phyloP scores from a whole-genome alignment of 2,888 invertebrate species.

The Conus canariensis region DNA sequence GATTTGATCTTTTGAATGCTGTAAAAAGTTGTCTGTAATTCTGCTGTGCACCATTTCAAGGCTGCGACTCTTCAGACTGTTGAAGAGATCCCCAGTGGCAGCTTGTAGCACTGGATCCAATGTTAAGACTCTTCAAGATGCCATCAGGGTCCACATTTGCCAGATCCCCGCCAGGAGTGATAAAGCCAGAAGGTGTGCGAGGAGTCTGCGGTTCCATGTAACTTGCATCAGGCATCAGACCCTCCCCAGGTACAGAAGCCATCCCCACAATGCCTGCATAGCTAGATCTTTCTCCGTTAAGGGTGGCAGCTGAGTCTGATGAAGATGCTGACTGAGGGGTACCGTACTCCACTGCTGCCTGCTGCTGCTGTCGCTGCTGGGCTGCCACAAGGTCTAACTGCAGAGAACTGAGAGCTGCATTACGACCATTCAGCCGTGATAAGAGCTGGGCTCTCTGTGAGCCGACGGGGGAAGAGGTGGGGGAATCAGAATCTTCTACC shows the following conservation, averaged over 20 bases:
- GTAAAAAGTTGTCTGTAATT: not conserved
- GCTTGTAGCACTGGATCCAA: conserved; percentile 50
- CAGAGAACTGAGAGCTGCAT: conserved; percentile 43
- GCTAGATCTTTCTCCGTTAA: conserved; percentile 47
- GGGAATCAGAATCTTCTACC: conserved; percentile 52
- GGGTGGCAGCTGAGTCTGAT: conserved; percentile 37
- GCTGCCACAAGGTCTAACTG: conserved; percentile 39
- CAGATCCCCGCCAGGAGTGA: conserved; percentile 65
- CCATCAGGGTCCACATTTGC: conserved; percentile 71
- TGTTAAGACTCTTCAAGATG: conserved; percentile 72
- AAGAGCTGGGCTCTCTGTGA: conserved; percentile 42
- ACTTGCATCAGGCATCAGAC: conserved; percentile 53
- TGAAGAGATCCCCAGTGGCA: not conserved
- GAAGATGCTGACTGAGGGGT: conserved; percentile 54
- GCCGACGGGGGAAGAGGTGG: conserved; percentile 44
- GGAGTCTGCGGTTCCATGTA: conserved; percentile 69
- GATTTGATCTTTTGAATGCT: not conserved
- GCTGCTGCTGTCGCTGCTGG: conserved; percentile 39
- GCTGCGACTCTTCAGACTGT: not conserved
- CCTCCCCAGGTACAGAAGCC: conserved; percentile 24
- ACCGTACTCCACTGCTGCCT: conserved; percentile 41
- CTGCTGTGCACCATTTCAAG: not conserved
- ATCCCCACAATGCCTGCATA: conserved; percentile 62
- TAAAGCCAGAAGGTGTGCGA: conserved; percentile 70
- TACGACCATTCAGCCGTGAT: conserved; percentile 40